Base-by-base conservation (phyloP, 2,888 invertebrate species). In the Apotomis capreana region DNA sequence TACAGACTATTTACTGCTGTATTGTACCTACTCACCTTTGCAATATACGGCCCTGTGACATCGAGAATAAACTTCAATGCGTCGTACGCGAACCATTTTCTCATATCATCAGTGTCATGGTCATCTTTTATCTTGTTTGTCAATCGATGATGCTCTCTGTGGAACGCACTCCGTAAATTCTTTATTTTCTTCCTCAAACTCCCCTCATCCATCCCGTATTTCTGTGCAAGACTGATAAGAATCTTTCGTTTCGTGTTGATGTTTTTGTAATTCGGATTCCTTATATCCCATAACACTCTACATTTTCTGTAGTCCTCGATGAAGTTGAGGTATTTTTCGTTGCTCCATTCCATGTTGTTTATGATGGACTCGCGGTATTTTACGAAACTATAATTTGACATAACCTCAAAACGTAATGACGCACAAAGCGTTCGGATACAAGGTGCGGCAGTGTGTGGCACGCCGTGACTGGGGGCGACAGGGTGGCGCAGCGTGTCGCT, bases 51-150 rank as follows among this genome's bases (percentile, higher is more conserved):
- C 5, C 62, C 67, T 12, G 67, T 8, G n/a, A 68, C 71, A 10
- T 71, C 67, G 0, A 71, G 67, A 51, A 71, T 68, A 44, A 71
- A 71, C 60, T 67, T 55, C 51, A 71, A 61, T 9, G 71, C 46
- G 51, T 71, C 71, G 59, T 71, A 71, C n/a, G 71, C 71, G 51
- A 71, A 71, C 71, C 71, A 71, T 68, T 68, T 71, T 44, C 71
- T 46, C n/a, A 65, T 26, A 12, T 46, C 65, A 36, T 65, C 65
- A 5, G 37, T 51, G 26, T 71, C 71, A 36, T 65, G 65, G 3
- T 59, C 49, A 4, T 55, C 67, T 3, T 57, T 67, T n/a, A 68
- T 62, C 57, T 62, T 71, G 26, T 37, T 71, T 55, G 51, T 68
- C 44, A 71, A 54, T 0, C 71, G 55, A 57, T 71, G 71, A 36